phyloP scores from a whole-genome alignment of 2,797 vertebrate genomes.

The Hapalemur alaotrensis region DNA sequence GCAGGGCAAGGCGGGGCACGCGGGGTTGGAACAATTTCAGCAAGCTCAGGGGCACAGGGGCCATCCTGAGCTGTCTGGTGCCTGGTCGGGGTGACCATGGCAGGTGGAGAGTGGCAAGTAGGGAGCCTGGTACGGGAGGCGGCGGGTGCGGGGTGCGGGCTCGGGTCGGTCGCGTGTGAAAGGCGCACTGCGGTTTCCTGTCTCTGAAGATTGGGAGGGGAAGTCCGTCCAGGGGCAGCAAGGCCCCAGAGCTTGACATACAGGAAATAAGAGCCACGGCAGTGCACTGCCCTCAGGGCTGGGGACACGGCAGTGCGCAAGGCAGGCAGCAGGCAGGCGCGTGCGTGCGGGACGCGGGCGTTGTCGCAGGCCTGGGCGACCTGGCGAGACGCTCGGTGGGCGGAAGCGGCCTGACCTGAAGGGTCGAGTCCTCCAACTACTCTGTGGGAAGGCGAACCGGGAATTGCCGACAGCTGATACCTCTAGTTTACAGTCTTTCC shows the following conservation, averaged over 20 bases:
- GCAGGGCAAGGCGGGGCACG: background rate
- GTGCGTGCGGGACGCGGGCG: background rate
- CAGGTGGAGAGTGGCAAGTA: background rate
- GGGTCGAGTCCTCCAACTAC: background rate
- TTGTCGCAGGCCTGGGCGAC: background rate
- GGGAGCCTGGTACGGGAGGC: background rate
- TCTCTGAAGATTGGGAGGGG: background rate
- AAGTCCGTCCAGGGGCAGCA: background rate
- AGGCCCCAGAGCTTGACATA: background rate
- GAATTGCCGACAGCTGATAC: background rate
- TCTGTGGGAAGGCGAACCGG: background rate
- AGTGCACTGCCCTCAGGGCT: background rate
- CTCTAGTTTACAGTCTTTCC: background rate
- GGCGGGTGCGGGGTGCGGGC: background rate
- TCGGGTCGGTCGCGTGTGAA: background rate
- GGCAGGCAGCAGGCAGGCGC: background rate
- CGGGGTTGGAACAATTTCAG: background rate
- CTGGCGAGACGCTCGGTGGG: background rate
- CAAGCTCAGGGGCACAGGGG: background rate
- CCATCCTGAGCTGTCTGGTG: background rate
- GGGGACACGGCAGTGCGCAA: background rate
- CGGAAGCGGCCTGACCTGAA: background rate
- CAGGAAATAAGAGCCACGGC: background rate
- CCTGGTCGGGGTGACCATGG: background rate
- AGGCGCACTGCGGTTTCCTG: background rate